Percentiles rank a stretch among this genome's conserved stretches.
These are phyloP conservation scores for Allolobophora icterica DNA, from an alignment of 2,888 invertebrate species.

Conservation along the genomic window DNA sequence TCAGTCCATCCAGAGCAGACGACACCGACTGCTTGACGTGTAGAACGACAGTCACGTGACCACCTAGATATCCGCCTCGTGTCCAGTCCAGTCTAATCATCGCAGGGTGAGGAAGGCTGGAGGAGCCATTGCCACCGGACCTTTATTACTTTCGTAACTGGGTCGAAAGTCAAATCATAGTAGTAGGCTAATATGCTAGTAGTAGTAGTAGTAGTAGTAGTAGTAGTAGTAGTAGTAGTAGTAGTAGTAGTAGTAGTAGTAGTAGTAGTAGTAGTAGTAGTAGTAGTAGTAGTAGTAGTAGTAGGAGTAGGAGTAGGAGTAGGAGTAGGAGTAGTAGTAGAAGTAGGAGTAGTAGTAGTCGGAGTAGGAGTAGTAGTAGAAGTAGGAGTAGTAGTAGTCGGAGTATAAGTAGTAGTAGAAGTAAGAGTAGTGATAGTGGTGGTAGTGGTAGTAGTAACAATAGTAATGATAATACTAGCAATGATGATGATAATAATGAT, in stretches of 20 bases:
- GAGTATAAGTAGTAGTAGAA: too few species aligned
- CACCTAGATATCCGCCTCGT: neutral
- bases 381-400: too few species aligned
- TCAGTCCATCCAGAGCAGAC: neutral
- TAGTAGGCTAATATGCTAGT: neutral
- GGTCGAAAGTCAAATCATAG: neutral
- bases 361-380: too few species aligned
- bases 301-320: neutral
- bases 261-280: slow-evolving; percentile 26
- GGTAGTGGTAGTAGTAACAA: too few species aligned
- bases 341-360: too few species aligned
- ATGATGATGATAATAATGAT: neutral
- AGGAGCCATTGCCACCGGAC: neutral
- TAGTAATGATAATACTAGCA: too few species aligned
- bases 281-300: neutral
- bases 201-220: slow-evolving; percentile 23
- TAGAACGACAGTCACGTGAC: slow-evolving; percentile 17
- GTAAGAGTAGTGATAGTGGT: too few species aligned
- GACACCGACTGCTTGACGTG: neutral
- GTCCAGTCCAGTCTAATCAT: neutral
- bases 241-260: slow-evolving; percentile 28
- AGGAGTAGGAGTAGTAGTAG: too few species aligned
- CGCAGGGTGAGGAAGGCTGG: neutral
- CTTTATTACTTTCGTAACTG: neutral
- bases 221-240: slow-evolving; percentile 33